Base-by-base conservation (phyloP, 2,888 invertebrate genomes). In the Ophion ventricosus region DNA sequence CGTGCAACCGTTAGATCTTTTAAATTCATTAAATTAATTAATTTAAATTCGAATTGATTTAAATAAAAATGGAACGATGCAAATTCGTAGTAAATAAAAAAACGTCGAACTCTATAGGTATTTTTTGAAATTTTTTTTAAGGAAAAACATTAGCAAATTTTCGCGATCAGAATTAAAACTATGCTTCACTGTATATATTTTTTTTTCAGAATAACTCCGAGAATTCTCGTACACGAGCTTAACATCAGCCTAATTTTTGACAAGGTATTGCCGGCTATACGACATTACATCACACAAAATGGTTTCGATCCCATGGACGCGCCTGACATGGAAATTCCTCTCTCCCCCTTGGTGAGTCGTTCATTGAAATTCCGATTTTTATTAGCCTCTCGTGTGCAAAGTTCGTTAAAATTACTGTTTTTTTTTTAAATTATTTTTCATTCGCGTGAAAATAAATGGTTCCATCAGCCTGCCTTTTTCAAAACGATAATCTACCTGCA, bases 301-400 rank as follows among this genome's bases (percentile, higher is more conserved):
- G 87, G 84, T 10, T 25, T 90, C 80, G 92, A 92, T 57, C 92
- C 92, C 0, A 10, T 88, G 86, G 25, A 75, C 11, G 14, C 91
- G 59, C 11, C 75, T 2, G 87, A 90, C 29, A 0, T 87, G 2
- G 73, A 81, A 11, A 35, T 88, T 17, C 26, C 49, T n/a, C 57
- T 88, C 14, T 57, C 87, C 0, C 82, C 85, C 2, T 26, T 89
- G 78, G 90, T 91, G 80, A 66, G 83, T 82, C 1, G 29, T 40
- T 20, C 49, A 14, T 23, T 11, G 5, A 35, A 49, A 17, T 49
- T 49, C 14, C 49, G 17, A 49, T 49, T 49, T 14, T 49, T 17
- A 17, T 49, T 11, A 49, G 17, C 1, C 14, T 14, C 14, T 17
- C 17, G 49, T 17, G 49, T 49, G 49, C 49, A 14, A 14, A 49